Evolutionary conservation across 64 coral and sea anemone genomes (phyloP), one percentile per base, ranked within the genome.

Genomic region (Porites lutea): DNA sequence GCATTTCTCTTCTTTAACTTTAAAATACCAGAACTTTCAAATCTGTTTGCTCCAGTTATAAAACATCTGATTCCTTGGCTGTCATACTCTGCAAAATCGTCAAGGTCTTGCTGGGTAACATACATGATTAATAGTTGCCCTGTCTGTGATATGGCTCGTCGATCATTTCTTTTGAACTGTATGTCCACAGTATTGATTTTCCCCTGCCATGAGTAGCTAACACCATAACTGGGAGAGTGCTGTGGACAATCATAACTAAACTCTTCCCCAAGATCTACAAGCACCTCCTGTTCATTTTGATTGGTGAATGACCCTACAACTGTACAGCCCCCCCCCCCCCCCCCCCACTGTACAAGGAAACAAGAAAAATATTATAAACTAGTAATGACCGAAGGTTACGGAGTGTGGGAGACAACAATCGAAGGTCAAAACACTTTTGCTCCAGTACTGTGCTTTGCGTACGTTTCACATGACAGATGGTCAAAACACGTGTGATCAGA

Each of bases 51-150:
- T 5, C 71, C 82, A 23, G 46, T 43, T 0, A 92, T 65, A 22
- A 52, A 49, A 15, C 91, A 92, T 13, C 52, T 74, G 51, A 91
- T 57, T 55, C 63, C 77, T 44, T 52, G n/a, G 9, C 22, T 61
- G 16, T 52, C 19, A 11, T 43, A 91, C 3, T 1, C 2, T 37
- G 59, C 15, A 2, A 92, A 64, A 0, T 52, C 43, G 13, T 92
- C 72, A 23, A 92, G 48, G 37, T 92, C 91, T 0, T 86, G 22
- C 54, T 92, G 82, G 10, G 55, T 76, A 18, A 92, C 44, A 79
- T 87, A 87, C 48, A 59, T 27, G 4, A 92, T 86, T 8, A 78
- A 77, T 23, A 92, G 57, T 9, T 77, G 58, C 10, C 91, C 91
- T 78, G 61, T 92, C 15, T 27, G 53, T 44, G 71, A 18, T 5